Base-by-base conservation (phyloP, 2,888 invertebrate species). In the Callyntrura sp. region DNA sequence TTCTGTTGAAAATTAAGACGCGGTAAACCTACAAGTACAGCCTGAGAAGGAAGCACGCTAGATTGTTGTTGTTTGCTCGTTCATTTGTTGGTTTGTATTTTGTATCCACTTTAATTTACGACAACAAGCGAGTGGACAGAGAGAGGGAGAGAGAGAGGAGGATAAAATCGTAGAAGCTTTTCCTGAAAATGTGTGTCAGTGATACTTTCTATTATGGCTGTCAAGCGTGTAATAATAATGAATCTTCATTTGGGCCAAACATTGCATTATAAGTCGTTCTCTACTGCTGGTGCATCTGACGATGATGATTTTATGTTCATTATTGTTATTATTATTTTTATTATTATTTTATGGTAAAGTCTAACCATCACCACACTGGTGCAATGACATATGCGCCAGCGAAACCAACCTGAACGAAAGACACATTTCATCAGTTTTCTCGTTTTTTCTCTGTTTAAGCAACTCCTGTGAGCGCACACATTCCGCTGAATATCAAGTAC, bases 161-260 rank as follows among this genome's bases (percentile, higher is more conserved):
- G 17, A 76, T 23, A 23, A 55, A 28, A 78, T 78, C 17, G 55
- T 17, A 78, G 78, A 14, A 68, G 12, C 28, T 78, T 78, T 79
- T 79, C 79, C 79, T 79, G 60, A 79, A 79, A 79, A 79, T 79
- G 79, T 79, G 20, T 79, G 79, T 79, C 79, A 79, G 60, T 79
- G 79, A 79, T 79, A 79, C 79, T 79, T 79, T 79, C 79, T 79
- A 79, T 60, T 60, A 79, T 79, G 25, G 79, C 79, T 79, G 79
- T 79, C 79, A 79, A 79, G 57, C 79, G 57, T 79, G 79, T 79
- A 60, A 79, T 79, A 79, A 79, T 79, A 60, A 79, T 57, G 79
- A 57, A 60, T 79, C 79, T 79, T 79, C 76, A 79, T 60, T 79
- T 79, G 79, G 79, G 60, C n/a, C 79, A 79, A 57, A 60, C 79